These are phyloP conservation scores for Aphis craccivora DNA, from an alignment of 1,140 invertebrate genomes.

Conservation along the genomic window DNA sequence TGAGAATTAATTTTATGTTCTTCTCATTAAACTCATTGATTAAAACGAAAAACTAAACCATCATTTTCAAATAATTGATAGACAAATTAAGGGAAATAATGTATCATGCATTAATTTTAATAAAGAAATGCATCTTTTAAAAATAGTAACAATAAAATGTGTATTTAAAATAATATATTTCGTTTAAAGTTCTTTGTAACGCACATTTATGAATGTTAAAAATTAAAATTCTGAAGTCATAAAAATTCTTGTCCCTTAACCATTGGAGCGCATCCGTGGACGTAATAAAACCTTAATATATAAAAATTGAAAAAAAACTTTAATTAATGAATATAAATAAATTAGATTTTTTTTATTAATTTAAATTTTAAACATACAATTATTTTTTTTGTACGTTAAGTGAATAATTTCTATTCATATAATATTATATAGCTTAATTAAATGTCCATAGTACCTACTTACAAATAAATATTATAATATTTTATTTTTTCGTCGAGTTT, in stretches of 20 bases:
- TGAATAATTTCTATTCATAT: background rate
- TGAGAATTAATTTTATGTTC: background rate
- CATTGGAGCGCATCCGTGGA: background rate
- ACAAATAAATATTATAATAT: background rate
- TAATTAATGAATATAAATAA: background rate
- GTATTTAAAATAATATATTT: background rate
- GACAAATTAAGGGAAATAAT: background rate
- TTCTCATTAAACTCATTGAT: background rate
- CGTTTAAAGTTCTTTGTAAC: background rate
- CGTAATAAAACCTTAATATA: background rate
- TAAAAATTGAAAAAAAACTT: conserved; percentile 18
- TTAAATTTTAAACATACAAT: conserved; percentile 9
- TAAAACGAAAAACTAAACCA: background rate
- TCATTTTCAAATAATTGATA: background rate
- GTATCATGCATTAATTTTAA: background rate
- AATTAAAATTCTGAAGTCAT: background rate
- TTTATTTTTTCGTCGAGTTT: background rate
- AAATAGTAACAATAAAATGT: background rate
- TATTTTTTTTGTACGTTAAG: background rate
- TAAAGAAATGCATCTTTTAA: background rate
- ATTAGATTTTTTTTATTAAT: conserved; percentile 6
- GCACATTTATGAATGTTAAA: background rate
- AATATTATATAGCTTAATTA: background rate
- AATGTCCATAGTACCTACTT: background rate
- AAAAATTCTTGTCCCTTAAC: background rate